Evolutionary conservation across 2,797 vertebrate genomes (phyloP).

Genomic region (Chelmon rostratus): DNA sequence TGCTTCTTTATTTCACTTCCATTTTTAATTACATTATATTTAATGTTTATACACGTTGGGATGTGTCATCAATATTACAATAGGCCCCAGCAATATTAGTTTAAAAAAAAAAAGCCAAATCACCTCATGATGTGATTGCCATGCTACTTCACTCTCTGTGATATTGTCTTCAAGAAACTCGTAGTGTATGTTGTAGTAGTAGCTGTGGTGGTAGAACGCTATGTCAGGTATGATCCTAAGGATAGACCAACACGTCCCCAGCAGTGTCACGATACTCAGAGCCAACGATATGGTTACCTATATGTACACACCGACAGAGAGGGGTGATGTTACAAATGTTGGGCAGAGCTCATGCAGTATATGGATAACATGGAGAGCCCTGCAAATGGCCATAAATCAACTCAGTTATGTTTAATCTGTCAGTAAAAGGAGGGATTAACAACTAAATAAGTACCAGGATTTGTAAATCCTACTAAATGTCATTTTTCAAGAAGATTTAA

Average conservation of each 20-base stretch:
- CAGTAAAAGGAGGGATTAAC: background rate
- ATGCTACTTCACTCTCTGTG: background rate
- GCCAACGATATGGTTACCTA: conserved; percentile 73
- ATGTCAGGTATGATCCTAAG: fast-evolving
- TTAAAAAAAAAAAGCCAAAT: no score
- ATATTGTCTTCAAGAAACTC: fast-evolving
- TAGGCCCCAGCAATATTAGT: no score
- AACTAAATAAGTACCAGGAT: background rate
- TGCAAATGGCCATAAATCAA: background rate
- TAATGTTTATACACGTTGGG: no score
- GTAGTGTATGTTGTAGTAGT: no score
- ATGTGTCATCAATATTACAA: no score
- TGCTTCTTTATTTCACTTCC: background rate
- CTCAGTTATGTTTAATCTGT: background rate
- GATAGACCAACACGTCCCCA: conserved; percentile 31
- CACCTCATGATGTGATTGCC: background rate
- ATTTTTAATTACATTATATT: no score
- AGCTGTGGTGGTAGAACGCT: fast-evolving
- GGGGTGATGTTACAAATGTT: background rate
- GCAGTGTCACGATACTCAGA: conserved; percentile 61
- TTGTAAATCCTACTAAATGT: no score
- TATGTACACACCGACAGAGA: conserved; percentile 20
- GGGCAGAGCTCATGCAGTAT: background rate
- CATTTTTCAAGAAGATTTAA: no score
- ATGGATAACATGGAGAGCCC: background rate